Evolutionary conservation across 2,113 vertebrate genomes (phyloP).

Genomic region (Tursiops truncatus): DNA sequence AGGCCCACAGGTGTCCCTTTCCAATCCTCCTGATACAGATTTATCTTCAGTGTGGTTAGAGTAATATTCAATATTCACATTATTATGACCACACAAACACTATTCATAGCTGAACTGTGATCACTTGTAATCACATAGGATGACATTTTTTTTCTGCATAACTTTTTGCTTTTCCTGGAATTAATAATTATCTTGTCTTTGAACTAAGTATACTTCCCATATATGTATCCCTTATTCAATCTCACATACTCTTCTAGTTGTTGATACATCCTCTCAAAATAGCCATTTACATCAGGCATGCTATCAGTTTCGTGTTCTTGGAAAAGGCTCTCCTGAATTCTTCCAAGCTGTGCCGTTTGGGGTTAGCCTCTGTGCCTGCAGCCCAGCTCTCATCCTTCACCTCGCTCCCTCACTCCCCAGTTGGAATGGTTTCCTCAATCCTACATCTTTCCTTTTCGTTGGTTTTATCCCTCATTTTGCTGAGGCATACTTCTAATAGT

Average conservation of each 20-base stretch:
- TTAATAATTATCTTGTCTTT: not conserved
- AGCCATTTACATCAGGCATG: not conserved
- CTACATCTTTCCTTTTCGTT: not conserved
- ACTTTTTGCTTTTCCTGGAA: not conserved
- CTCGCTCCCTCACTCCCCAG: rapidly evolving
- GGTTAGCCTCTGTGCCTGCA: rapidly evolving
- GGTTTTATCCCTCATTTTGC: not conserved
- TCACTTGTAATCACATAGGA: not conserved
- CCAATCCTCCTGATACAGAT: not conserved
- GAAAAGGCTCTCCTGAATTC: not conserved
- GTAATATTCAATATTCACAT: not conserved
- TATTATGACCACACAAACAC: not conserved
- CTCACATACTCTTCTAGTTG: not conserved
- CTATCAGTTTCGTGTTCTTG: too few relatives aligned
- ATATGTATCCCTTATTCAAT: not conserved
- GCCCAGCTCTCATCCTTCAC: not conserved
- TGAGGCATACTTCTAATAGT: not conserved
- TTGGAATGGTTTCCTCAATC: not conserved
- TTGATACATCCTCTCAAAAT: not conserved
- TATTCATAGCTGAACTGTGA: not conserved
- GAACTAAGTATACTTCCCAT: not conserved
- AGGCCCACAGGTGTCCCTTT: not conserved
- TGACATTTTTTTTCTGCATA: not conserved
- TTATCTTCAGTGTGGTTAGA: not conserved
- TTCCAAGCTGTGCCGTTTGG: too few relatives aligned